Conservation (phyloP, 2,888 invertebrate genomes). For the Julus scanicus region DNA sequence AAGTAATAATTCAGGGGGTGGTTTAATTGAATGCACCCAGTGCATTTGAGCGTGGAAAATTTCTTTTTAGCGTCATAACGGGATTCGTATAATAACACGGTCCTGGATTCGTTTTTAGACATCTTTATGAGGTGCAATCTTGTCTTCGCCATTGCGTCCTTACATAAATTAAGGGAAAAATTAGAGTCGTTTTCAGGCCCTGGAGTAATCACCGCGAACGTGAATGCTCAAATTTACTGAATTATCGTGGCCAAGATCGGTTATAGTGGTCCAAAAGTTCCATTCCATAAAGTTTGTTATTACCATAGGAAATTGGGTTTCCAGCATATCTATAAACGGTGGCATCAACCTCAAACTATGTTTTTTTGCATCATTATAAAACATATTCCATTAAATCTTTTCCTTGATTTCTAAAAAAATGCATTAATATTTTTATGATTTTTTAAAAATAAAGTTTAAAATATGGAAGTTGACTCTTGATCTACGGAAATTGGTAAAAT, state of each 20-base stretch:
- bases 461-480: background rate
- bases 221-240: background rate
- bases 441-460: background rate
- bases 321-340: background rate
- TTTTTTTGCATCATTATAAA: background rate
- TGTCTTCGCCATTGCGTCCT: background rate
- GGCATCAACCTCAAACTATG: background rate
- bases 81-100: slow-evolving; percentile 32
- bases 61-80: slow-evolving; percentile 1
- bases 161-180: background rate
- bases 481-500: too few species aligned
- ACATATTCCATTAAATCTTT: background rate
- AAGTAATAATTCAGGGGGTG: slow-evolving; percentile 43
- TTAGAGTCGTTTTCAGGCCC: background rate
- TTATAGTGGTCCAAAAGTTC: background rate
- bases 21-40: slow-evolving; percentile 43
- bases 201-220: slow-evolving; percentile 15
- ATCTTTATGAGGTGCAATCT: slow-evolving; percentile 37
- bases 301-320: slow-evolving; percentile 1
- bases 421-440: background rate
- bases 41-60: slow-evolving; percentile 43
- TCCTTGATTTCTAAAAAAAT: background rate
- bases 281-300: background rate
- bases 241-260: slow-evolving; percentile 1
- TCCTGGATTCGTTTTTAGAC: background rate